Evolutionary conservation across 2,113 vertebrate species (phyloP).

Genomic region (Siniperca knerii): DNA sequence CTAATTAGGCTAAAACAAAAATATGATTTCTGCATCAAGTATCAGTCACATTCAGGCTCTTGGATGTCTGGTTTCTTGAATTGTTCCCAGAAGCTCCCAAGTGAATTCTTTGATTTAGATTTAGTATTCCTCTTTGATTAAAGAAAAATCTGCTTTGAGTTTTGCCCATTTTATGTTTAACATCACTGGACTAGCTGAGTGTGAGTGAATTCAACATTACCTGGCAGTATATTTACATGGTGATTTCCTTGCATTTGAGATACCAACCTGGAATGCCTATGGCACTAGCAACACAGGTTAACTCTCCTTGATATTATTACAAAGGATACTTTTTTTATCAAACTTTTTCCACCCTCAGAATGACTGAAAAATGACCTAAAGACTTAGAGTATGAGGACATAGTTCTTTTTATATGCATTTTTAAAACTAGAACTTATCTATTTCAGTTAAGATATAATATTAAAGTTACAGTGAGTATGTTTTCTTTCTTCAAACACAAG

Average conservation of each 20-base stretch:
- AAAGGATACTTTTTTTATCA: neutral
- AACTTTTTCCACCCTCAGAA: neutral
- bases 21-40: neutral
- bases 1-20: neutral
- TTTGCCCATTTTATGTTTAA: conserved; percentile 70
- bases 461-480: neutral
- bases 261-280: neutral
- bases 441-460: neutral
- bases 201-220: neutral
- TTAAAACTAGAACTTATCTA: conserved; percentile 20
- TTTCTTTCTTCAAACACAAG: neutral
- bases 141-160: conserved; percentile 29
- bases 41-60: neutral
- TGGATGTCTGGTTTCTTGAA: neutral
- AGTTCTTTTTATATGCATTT: neutral
- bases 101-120: neutral
- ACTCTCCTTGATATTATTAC: neutral
- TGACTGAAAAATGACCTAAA: neutral
- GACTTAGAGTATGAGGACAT: neutral
- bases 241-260: neutral
- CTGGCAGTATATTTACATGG: conserved; percentile 1
- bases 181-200: neutral
- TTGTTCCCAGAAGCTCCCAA: neutral
- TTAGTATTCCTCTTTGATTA: conserved; percentile 52
- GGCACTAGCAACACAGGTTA: neutral